phyloP scores from a whole-genome alignment of 35 echinoderm and acorn worm species.

The Amphiura filiformis region DNA sequence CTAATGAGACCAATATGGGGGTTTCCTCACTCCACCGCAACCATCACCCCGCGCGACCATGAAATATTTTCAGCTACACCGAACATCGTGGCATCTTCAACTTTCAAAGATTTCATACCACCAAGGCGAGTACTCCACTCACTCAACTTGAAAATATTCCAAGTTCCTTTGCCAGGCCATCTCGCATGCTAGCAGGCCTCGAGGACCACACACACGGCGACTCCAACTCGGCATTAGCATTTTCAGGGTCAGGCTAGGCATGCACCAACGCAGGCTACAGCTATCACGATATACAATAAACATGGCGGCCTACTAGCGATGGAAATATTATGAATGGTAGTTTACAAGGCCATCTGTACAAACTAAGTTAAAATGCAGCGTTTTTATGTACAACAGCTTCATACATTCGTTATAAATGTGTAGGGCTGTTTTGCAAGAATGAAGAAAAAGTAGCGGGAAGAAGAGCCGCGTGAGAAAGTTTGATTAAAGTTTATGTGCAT shows the following conservation, averaged over 20 bases:
- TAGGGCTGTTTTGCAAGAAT: neutral
- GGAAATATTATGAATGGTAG: neutral
- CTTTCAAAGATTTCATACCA: neutral
- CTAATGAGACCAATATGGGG: neutral
- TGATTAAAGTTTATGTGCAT: too few species aligned
- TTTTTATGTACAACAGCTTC: neutral
- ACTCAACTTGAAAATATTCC: neutral
- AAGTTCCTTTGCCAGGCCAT: neutral
- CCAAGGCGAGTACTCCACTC: neutral
- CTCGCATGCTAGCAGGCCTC: neutral
- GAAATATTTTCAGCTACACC: neutral
- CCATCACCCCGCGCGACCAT: too few species aligned
- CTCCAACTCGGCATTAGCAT: neutral
- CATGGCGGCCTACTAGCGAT: neutral
- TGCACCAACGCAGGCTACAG: too few species aligned
- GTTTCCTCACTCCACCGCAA: neutral
- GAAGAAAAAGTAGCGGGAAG: too few species aligned
- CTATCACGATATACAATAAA: neutral
- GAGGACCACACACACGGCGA: neutral
- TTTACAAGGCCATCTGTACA: constrained; percentile 2
- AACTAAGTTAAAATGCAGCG: neutral
- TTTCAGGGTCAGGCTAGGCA: constrained; percentile 13
- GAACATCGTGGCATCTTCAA: neutral
- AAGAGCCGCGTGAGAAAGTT: too few species aligned
- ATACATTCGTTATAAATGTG: neutral